A percentile compares a stretch with the other conserved stretches of the same genome.
phyloP scores from a whole-genome alignment of 2,797 vertebrate species.

The Tachyglossus aculeatus region DNA sequence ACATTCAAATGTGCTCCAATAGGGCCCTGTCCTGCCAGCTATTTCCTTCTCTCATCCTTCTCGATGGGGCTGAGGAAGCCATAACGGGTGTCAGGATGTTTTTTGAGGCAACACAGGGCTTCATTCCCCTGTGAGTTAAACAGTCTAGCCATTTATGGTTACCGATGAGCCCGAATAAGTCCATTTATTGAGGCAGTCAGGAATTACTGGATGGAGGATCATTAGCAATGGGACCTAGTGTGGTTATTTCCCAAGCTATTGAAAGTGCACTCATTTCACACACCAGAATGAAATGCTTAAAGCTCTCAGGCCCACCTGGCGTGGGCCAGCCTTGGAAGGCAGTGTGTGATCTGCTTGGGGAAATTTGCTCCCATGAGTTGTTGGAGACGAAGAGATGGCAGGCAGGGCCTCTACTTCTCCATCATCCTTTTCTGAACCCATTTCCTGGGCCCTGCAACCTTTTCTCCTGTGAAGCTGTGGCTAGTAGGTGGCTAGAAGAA shows the following conservation, averaged over 20 bases:
- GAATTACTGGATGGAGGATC: slow-evolving; percentile 34
- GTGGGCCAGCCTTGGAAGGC: too few relatives aligned
- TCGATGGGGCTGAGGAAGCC: not conserved
- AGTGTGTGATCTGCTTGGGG: not conserved
- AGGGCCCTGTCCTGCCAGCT: too few relatives aligned
- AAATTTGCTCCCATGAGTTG: not conserved
- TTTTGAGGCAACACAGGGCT: too few relatives aligned
- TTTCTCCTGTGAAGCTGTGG: not conserved
- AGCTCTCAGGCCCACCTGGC: not conserved
- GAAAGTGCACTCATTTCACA: slow-evolving; percentile 33
- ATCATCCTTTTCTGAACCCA: not conserved
- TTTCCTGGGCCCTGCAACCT: not conserved
- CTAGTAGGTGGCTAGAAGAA: too few relatives aligned
- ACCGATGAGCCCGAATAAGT: slow-evolving; percentile 38
- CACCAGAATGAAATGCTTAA: slow-evolving; percentile 3
- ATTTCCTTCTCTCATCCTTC: too few relatives aligned
- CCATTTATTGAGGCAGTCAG: slow-evolving; percentile 47
- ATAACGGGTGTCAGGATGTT: too few relatives aligned
- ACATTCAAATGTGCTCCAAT: not conserved
- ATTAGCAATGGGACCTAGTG: slow-evolving; percentile 14
- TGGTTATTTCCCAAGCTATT: not conserved
- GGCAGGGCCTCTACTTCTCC: not conserved
- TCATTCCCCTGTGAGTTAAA: slow-evolving; percentile 3
- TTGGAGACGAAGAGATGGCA: not conserved
- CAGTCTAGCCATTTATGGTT: slow-evolving; percentile 1